Percentiles rank a stretch among this genome's conserved stretches.
Evolutionary conservation across 2,113 vertebrate genomes (phyloP).

Genomic region (Clarias batrachus): DNA sequence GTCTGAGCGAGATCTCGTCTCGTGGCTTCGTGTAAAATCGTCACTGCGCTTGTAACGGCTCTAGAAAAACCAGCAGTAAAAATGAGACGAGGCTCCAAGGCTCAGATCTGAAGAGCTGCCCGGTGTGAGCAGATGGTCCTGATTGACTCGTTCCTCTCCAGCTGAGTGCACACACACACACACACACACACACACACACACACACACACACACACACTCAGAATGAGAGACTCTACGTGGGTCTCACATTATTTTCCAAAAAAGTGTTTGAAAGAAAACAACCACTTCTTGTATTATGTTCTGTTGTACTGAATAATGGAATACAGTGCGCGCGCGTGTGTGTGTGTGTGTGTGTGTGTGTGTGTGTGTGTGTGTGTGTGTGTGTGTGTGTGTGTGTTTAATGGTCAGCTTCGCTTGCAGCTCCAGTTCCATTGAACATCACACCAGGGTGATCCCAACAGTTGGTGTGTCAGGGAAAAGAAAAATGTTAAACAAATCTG

Average conservation of each 20-base stretch:
- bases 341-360: no score
- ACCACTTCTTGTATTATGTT: not conserved
- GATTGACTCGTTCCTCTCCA: constrained; percentile 22
- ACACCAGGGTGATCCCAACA: not conserved
- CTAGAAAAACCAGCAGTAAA: not conserved
- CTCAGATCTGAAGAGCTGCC: constrained; percentile 33
- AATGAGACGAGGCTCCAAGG: not conserved
- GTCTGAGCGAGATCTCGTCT: not conserved
- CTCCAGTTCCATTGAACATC: not conserved
- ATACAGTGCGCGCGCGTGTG: no score
- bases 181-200: not conserved
- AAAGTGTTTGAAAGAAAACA: not conserved
- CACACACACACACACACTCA: not conserved
- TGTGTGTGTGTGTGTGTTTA: not conserved
- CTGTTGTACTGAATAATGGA: not conserved
- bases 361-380: no score
- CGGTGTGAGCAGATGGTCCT: constrained; percentile 34
- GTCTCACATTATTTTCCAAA: not conserved
- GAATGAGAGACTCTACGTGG: not conserved
- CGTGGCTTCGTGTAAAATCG: constrained; percentile 8
- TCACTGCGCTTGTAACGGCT: not conserved
- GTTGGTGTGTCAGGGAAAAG: not conserved
- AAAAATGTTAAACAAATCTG: not conserved
- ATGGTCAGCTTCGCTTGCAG: not conserved
- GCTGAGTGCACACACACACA: constrained; percentile 12